Evolutionary conservation across 92 coral and sea anemone genomes (phyloP), one percentile per base, ranked within the genome.

Genomic region (Zoanthus sansibaricus): DNA sequence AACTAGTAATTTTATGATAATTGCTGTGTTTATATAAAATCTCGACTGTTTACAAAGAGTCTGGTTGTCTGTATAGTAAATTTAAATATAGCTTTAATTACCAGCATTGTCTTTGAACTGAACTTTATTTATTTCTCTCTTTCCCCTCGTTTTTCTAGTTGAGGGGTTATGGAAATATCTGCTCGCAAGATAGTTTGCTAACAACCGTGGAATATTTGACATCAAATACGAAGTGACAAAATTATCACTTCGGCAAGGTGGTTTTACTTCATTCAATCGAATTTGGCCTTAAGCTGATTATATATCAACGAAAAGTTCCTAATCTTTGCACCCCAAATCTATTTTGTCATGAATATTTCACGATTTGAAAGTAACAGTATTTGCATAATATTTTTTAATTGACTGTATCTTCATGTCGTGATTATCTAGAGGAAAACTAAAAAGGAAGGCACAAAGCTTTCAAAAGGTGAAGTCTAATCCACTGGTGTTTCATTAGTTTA

Each of bases 321-420:
- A 62, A 80, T 64, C 79, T 71, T 54, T 31, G 33, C 17, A 83
- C 71, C 17, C 21, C 20, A 83, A 25, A 71, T 42, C 78, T 30
- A 33, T 13, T 32, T 71, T 44, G 46, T 84, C 71, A 91, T 91
- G 78, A 91, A 91, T 91, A 91, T 91, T 91, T 91, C 72, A 91
- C 80, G 47, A 83, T 87, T 78, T 77, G 42, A 86, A 72, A 61
- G 83, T 45, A 64, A 25, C 61, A 83, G 42, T 77, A 91, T 91
- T 91, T 91, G 91, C 94, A 91, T 91, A 82, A 49, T 49, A 7
- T 33, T 9, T 42, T 79, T 21, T 59, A 59, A 79, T 79, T 80
- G 37, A 79, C 61, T 64, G 75, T 66, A 64, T 44, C 85, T 64
- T 54, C 52, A 32, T 17, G 45, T 13, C 59, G 33, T 44, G 73